These are phyloP conservation scores for Pseudobourletiella spinata DNA, from an alignment of 1,140 invertebrate species.

Conservation along the genomic window DNA sequence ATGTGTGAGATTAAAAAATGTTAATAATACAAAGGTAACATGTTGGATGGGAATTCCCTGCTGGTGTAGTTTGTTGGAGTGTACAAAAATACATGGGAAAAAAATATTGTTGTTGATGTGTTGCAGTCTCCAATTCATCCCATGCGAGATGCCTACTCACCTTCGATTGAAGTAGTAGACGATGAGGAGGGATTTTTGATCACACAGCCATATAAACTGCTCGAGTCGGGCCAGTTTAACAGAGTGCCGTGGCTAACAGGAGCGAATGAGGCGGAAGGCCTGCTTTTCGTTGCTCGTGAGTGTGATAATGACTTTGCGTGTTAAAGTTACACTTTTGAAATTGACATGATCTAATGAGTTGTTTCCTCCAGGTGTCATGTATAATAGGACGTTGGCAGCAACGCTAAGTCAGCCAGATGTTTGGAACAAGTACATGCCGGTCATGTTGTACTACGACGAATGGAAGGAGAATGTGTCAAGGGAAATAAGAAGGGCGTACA, in stretches of 20 bases:
- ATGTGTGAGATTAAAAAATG: background rate
- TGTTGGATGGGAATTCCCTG: background rate
- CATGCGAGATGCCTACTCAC: background rate
- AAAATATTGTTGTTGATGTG: background rate
- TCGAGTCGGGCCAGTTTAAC: conserved; percentile 9
- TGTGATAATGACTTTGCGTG: background rate
- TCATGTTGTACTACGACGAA: background rate
- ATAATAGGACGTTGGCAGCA: background rate
- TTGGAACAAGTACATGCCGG: conserved; percentile 6
- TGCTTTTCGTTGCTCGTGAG: conserved; percentile 5
- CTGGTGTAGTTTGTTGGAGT: background rate
- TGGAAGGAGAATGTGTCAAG: background rate
- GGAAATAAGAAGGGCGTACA: conserved; percentile 1
- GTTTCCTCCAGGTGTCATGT: background rate
- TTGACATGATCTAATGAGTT: background rate
- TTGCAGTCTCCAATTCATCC: conserved; percentile 5
- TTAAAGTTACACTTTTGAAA: background rate
- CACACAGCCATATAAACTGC: conserved; percentile 3
- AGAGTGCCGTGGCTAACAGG: conserved; percentile 19
- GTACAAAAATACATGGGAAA: background rate
- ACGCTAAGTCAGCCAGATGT: background rate
- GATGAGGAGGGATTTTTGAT: conserved; percentile 10
- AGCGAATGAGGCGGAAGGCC: conserved; percentile 1
- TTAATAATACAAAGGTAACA: background rate
- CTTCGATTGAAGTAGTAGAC: background rate